Evolutionary conservation across 2,113 vertebrate species (phyloP).

Genomic region (Pelvicachromis taeniatus): DNA sequence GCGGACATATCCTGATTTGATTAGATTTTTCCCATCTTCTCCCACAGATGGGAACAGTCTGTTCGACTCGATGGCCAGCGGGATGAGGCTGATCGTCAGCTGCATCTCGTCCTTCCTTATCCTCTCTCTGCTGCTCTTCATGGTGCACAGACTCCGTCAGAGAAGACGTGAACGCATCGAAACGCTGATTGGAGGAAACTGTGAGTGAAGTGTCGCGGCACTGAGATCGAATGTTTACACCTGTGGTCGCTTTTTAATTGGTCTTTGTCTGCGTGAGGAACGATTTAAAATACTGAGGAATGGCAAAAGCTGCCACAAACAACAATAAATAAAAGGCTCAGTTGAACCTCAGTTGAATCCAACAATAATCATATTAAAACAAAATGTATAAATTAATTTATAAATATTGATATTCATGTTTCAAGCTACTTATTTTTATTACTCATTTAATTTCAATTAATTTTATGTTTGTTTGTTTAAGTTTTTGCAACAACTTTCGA

Average conservation of each 20-base stretch:
- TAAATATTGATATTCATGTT: not conserved
- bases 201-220: constrained; percentile 71
- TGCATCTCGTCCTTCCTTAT: constrained; percentile 99
- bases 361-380: not conserved
- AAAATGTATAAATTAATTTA: not conserved
- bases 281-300: not conserved
- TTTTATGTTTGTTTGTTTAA: not conserved
- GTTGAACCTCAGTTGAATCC: no score
- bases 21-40: rapidly evolving
- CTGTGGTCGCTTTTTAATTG: not conserved
- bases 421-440: not conserved
- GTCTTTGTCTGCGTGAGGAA: not conserved
- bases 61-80: constrained; percentile 97
- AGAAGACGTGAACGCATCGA: constrained; percentile 92
- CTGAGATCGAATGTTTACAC: not conserved
- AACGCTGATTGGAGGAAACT: constrained; percentile 91
- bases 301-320: not conserved
- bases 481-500: not conserved
- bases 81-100: constrained; percentile 96
- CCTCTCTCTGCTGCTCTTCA: constrained; percentile 96
- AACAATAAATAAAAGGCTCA: not conserved
- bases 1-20: not conserved
- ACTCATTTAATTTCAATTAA: not conserved
- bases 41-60: constrained; percentile 87
- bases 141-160: constrained; percentile 95